These are phyloP conservation scores for Tetramorium parvispinum DNA, from an alignment of 1,140 invertebrate genomes.

Conservation along the genomic window DNA sequence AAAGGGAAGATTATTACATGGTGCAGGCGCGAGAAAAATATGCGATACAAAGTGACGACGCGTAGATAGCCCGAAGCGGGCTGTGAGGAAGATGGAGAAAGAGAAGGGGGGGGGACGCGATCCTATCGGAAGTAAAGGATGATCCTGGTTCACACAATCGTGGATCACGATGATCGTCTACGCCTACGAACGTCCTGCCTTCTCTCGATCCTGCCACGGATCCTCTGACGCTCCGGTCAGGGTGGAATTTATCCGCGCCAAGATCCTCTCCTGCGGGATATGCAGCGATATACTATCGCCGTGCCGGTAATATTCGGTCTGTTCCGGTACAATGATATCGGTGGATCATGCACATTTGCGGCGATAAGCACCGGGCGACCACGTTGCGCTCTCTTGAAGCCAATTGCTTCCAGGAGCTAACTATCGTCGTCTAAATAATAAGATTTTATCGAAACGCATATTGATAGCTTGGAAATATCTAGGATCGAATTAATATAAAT, in stretches of 20 bases:
- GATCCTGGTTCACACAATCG: constrained; percentile 80
- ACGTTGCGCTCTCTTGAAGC: constrained; percentile 5
- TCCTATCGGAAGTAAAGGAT: constrained; percentile 83
- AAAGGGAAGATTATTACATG: constrained; percentile 23
- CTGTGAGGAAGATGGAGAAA: background rate
- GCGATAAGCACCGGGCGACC: constrained; percentile 17
- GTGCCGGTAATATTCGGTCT: constrained; percentile 48
- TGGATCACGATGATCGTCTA: constrained; percentile 82
- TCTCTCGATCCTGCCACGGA: constrained; percentile 42
- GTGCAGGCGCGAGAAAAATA: constrained; percentile 51
- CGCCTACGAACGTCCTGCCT: constrained; percentile 74
- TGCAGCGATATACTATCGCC: constrained; percentile 52
- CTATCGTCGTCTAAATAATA: constrained; percentile 43
- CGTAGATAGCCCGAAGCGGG: constrained; percentile 19
- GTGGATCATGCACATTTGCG: constrained; percentile 7
- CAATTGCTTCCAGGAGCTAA: constrained; percentile 47
- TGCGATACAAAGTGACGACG: constrained; percentile 53
- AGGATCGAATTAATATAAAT: constrained; percentile 21
- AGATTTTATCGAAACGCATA: constrained; percentile 18
- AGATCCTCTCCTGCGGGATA: constrained; percentile 61
- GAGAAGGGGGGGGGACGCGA: constrained; percentile 33
- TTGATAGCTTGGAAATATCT: constrained; percentile 16
- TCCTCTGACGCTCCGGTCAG: constrained; percentile 34
- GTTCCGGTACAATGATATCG: constrained; percentile 47
- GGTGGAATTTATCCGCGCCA: constrained; percentile 63